phyloP scores from a whole-genome alignment of 2,113 vertebrate genomes.

The Spheniscus mendiculus region DNA sequence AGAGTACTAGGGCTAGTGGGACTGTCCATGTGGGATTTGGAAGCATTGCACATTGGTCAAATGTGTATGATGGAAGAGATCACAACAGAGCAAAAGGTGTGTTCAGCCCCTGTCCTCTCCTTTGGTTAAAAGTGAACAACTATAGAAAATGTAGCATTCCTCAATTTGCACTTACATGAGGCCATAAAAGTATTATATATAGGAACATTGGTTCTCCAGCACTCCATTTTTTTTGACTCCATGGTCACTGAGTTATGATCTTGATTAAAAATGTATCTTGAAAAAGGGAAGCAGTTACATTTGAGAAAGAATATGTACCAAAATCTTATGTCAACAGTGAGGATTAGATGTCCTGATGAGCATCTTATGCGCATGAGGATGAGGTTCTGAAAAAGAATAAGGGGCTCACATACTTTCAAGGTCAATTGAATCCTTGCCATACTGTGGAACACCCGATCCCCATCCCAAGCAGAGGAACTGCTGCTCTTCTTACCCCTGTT shows the following conservation, averaged over 20 bases:
- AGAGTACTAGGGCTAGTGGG: not conserved
- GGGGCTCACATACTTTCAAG: not conserved
- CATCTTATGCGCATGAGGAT: not conserved
- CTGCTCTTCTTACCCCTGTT: not conserved
- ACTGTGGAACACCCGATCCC: not conserved
- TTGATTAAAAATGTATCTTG: not conserved
- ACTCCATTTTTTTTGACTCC: not conserved
- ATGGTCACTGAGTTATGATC: not conserved
- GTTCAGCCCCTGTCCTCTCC: not conserved
- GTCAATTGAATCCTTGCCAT: not conserved
- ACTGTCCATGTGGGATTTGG: not conserved
- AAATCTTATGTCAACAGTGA: not conserved
- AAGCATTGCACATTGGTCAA: not conserved
- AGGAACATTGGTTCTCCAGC: not conserved
- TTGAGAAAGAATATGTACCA: not conserved
- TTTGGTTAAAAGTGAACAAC: not conserved
- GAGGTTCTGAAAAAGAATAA: not conserved
- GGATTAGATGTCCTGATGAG: not conserved
- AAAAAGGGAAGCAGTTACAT: not conserved
- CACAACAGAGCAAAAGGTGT: not conserved
- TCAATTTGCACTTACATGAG: not conserved
- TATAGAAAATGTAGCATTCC: fast-evolving
- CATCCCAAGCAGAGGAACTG: not conserved
- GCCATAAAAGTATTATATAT: not conserved
- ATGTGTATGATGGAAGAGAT: not conserved